phyloP scores from a whole-genome alignment of 2,888 invertebrate genomes.

The Cabera pusaria region DNA sequence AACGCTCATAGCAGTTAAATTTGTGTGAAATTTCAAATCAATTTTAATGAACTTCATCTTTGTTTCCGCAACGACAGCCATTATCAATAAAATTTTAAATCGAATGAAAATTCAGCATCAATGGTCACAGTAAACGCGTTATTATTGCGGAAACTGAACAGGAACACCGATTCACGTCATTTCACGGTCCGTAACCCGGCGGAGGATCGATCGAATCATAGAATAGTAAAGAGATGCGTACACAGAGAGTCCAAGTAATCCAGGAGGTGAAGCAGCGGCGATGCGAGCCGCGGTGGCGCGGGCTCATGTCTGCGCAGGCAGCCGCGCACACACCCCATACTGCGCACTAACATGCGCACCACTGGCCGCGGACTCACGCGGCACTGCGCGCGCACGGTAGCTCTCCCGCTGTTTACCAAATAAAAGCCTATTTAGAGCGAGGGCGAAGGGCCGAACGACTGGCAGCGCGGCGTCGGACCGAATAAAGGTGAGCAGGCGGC shows the following conservation, averaged over 20 bases:
- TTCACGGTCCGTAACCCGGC: conserved; percentile 13
- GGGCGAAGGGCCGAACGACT: conserved; percentile 76
- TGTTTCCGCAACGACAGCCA: too few species aligned
- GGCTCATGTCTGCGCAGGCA: conserved; percentile 46
- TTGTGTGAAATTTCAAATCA: too few species aligned
- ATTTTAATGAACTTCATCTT: too few species aligned
- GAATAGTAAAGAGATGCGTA: conserved; percentile 44
- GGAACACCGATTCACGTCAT: conserved; percentile 13
- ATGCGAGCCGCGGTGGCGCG: conserved; percentile 39
- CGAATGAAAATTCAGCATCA: conserved; percentile 7
- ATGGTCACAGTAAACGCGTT: conserved; percentile 13
- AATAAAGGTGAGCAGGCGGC: conserved; percentile 79
- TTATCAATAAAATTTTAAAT: not conserved
- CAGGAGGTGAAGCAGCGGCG: conserved; percentile 40
- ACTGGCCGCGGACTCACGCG: conserved; percentile 39
- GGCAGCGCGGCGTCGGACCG: conserved; percentile 76
- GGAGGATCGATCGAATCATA: conserved; percentile 5
- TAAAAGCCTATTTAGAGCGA: conserved; percentile 80
- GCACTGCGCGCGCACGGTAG: conserved; percentile 60
- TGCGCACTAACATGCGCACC: conserved; percentile 57
- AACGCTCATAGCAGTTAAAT: too few species aligned
- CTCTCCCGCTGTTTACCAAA: conserved; percentile 79
- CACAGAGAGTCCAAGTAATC: conserved; percentile 72
- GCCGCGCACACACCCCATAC: conserved; percentile 70
- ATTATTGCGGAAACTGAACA: conserved; percentile 15